phyloP scores from a whole-genome alignment of 2,797 vertebrate genomes.

The Periparus ater region DNA sequence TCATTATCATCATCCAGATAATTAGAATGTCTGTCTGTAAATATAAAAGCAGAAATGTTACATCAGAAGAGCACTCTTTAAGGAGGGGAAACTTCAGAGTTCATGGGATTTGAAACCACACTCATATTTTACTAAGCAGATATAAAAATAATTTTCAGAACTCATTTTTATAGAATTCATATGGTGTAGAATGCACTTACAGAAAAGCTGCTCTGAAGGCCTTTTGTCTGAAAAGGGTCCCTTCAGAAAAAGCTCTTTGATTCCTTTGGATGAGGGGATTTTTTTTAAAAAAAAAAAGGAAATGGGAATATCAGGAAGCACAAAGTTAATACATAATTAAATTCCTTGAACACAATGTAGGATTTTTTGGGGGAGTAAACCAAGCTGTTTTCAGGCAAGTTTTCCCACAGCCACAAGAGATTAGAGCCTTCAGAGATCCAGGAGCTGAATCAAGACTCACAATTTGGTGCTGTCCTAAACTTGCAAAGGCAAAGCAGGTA shows the following conservation, averaged over 20 bases:
- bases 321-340: background rate
- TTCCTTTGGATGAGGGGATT: background rate
- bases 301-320: background rate
- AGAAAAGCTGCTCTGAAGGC: background rate
- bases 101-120: constrained; percentile 23
- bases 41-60: constrained; percentile 53
- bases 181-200: background rate
- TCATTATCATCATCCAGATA: constrained; percentile 64
- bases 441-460: background rate
- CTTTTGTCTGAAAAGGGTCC: background rate
- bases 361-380: background rate
- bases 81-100: background rate
- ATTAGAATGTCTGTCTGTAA: constrained; percentile 62
- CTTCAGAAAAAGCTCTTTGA: background rate
- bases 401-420: background rate
- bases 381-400: background rate
- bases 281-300: background rate
- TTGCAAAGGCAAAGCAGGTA: background rate
- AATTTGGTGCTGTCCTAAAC: background rate
- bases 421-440: background rate
- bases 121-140: constrained; percentile 11
- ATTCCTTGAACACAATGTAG: background rate
- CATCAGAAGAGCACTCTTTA: constrained; percentile 33
- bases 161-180: background rate
- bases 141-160: background rate